A percentile compares a stretch with the other conserved stretches of the same genome.
Evolutionary conservation across 2,797 vertebrate species (phyloP).

Genomic region (Alouatta caraya): DNA sequence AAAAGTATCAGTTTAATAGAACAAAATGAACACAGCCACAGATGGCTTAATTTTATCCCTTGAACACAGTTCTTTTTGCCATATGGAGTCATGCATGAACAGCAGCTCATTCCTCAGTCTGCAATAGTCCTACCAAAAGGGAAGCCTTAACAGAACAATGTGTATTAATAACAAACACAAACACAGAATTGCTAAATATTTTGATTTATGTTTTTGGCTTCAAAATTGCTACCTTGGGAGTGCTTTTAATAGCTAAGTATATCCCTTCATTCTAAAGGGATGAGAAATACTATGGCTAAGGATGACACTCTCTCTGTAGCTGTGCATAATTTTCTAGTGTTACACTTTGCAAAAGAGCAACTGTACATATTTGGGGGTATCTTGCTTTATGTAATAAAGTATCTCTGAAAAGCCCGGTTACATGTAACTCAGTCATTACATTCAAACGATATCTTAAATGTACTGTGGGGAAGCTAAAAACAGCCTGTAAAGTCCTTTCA

Average conservation of each 20-base stretch:
- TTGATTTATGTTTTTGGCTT: conserved; percentile 13
- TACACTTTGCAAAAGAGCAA: background rate
- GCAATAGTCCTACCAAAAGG: background rate
- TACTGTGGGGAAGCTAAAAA: background rate
- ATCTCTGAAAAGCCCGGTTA: background rate
- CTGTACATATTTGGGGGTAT: background rate
- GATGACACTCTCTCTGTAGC: background rate
- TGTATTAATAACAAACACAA: conserved; percentile 31
- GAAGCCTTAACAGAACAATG: conserved; percentile 27
- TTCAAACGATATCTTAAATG: background rate
- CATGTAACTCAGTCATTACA: background rate
- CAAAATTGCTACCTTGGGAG: background rate
- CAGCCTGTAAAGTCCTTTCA: background rate
- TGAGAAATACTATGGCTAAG: background rate
- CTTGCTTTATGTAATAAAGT: background rate
- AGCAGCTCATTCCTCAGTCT: conserved; percentile 7
- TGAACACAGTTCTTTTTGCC: background rate
- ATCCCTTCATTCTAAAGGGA: background rate
- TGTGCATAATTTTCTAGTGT: background rate
- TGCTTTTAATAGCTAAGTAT: background rate
- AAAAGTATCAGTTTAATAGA: conserved; percentile 13
- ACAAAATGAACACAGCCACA: background rate
- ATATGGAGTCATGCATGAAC: background rate
- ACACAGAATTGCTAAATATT: conserved; percentile 47
- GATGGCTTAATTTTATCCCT: conserved; percentile 17